Evolutionary conservation across 2,113 vertebrate species (phyloP).

Genomic region (Xiphophorus maculatus): DNA sequence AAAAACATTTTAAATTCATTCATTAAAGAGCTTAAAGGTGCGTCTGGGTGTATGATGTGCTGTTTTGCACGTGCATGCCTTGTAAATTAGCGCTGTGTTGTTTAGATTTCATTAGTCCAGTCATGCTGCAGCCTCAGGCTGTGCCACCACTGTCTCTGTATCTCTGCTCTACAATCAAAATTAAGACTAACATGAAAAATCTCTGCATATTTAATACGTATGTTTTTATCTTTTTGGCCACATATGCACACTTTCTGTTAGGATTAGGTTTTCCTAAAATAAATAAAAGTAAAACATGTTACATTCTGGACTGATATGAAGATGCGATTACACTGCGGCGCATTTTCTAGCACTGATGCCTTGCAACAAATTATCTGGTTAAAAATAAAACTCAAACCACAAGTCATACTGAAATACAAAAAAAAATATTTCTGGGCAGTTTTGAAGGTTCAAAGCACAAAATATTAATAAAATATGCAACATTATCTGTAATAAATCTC

Average conservation of each 20-base stretch:
- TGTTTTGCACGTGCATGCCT: background rate
- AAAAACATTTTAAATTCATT: background rate
- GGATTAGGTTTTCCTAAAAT: too few species aligned
- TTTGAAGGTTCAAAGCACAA: too few species aligned
- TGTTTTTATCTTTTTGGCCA: background rate
- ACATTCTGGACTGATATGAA: too few species aligned
- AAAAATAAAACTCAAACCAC: too few species aligned
- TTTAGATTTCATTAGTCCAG: background rate
- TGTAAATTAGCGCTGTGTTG: background rate
- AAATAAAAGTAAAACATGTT: too few species aligned
- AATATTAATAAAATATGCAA: too few species aligned
- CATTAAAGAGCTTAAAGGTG: background rate
- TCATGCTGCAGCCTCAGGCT: background rate
- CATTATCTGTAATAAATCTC: too few species aligned
- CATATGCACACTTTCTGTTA: background rate
- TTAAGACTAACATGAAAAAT: background rate
- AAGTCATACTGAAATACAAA: too few species aligned
- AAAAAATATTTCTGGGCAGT: too few species aligned
- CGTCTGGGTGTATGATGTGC: background rate
- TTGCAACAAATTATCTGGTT: too few species aligned
- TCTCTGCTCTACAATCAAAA: background rate
- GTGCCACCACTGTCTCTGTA: background rate
- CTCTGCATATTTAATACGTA: background rate
- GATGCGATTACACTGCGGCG: too few species aligned
- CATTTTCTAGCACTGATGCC: too few species aligned